Conservation (phyloP, 2,797 vertebrate species). For the Falco biarmicus region DNA sequence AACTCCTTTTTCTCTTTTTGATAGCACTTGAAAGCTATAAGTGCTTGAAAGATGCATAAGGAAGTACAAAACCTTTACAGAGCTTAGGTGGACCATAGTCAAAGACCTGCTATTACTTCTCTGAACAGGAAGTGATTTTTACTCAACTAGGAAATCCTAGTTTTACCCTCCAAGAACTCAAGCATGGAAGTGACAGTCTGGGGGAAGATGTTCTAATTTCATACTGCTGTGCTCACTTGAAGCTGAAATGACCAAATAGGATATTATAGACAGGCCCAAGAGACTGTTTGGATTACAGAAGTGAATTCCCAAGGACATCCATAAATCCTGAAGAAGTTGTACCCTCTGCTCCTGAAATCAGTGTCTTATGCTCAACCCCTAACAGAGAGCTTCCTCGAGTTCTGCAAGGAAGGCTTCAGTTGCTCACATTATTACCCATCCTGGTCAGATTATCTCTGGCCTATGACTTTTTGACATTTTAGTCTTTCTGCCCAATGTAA, state of each 20-base stretch:
- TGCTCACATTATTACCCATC: background rate
- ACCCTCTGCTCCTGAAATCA: background rate
- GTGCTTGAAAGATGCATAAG: background rate
- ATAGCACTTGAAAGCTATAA: background rate
- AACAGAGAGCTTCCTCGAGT: background rate
- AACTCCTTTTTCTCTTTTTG: background rate
- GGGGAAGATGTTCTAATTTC: background rate
- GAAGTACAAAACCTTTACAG: background rate
- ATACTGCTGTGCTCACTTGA: background rate
- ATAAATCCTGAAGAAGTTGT: background rate
- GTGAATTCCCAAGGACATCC: background rate
- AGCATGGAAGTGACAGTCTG: fast-evolving
- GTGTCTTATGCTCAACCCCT: background rate
- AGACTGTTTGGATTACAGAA: background rate
- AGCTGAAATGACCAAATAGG: background rate
- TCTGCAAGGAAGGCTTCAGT: background rate
- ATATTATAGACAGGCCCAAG: background rate
- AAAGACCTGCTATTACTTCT: background rate
- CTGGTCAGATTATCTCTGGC: background rate
- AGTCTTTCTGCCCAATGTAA: background rate
- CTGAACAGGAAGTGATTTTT: background rate
- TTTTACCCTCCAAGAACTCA: background rate
- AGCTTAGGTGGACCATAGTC: background rate
- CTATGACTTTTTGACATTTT: background rate
- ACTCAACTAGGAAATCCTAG: background rate